Evolutionary conservation across 1,140 invertebrate genomes (phyloP), one percentile per base, ranked within the genome.

Genomic region (Drosophila suzukii): DNA sequence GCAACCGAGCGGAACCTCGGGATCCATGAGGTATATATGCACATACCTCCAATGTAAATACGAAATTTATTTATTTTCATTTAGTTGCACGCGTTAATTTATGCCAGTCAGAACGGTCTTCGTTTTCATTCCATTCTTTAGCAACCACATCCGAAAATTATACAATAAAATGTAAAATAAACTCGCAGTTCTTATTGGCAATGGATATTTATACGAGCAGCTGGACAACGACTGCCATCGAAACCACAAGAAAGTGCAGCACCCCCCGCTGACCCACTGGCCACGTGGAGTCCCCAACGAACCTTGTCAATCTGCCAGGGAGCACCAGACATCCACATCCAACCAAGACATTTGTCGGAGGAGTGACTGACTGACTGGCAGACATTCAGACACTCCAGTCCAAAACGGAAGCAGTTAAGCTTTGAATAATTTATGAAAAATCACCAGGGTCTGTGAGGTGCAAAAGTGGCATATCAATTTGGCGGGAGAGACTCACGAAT

Each of bases 91-190:
- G 84, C 83, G 83, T 89, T 88, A 88, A 88, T 88, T 83, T 88
- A 88, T 88, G 76, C 83, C 79, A 67, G 20, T 30, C 51, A 32
- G 54, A 44, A 36, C 30, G 57, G 56, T 49, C 56, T 36, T 34
- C 15, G 53, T 59, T 49, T 39, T 47, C 39, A 32, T 50, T 32
- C 43, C 53, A 43, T 53, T 50, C 59, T 44, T 44, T 58, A 46
- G 50, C 65, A 89, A 88, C 83, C 83, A 88, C 83, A 88, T 88
- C 83, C 83, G 83, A 88, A 89, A 89, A 88, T 88, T 88, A 88
- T 88, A 88, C 83, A 88, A 89, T 88, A 88, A 88, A 88, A 88
- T 88, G 83, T 86, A 82, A 88, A 86, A 76, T 86, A 75, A 88
- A 53, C 83, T 76, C 70, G 72, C 47, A 63, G 72, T 76, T 70